A percentile compares a stretch with the other conserved stretches of the same genome.
These are phyloP conservation scores for Hassar affinis DNA, from an alignment of 2,113 vertebrate species.

Conservation along the genomic window DNA sequence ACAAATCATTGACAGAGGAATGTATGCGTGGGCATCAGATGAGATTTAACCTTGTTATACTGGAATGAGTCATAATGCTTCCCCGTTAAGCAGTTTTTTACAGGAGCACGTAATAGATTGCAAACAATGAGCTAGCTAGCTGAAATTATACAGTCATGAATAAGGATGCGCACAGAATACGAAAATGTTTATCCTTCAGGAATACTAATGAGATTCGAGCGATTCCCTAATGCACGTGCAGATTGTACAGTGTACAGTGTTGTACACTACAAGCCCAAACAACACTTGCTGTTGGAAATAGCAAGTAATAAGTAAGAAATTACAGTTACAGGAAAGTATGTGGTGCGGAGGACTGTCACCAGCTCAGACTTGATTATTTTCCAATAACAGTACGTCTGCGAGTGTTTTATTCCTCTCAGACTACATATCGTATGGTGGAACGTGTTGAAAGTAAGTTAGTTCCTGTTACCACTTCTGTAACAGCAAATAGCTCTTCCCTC, in stretches of 20 bases:
- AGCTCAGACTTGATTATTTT: background rate
- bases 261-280: background rate
- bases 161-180: background rate
- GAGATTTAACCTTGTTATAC: constrained; percentile 51
- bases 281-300: background rate
- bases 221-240: background rate
- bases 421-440: background rate
- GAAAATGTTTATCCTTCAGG: background rate
- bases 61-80: constrained; percentile 49
- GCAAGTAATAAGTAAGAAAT: background rate
- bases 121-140: constrained; percentile 4
- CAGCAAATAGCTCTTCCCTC: background rate
- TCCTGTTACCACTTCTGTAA: background rate
- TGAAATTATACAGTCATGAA: background rate
- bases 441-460: background rate
- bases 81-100: constrained; percentile 19
- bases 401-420: background rate
- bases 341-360: background rate
- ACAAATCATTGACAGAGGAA: constrained; percentile 50
- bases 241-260: too few relatives aligned
- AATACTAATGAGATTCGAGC: background rate
- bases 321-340: background rate
- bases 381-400: background rate
- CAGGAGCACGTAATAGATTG: background rate
- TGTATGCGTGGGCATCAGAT: constrained; percentile 45